Conservation (phyloP, 1,140 invertebrate genomes). For the Dreissena rostriformis region DNA sequence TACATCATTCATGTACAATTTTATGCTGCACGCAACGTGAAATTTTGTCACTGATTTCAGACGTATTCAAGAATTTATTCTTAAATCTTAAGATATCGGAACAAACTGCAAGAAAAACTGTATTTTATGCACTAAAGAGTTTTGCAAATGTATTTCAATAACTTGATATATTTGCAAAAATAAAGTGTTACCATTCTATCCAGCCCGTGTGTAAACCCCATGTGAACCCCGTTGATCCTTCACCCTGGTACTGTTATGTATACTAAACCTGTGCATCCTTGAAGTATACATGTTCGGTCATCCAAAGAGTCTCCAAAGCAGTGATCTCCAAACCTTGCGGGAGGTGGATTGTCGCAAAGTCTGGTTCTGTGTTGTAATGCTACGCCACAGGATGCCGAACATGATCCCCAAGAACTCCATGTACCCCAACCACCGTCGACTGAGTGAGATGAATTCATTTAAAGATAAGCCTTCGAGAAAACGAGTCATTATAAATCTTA, state of each 20-base stretch:
- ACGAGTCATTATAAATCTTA: too few relatives aligned
- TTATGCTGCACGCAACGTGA: too few relatives aligned
- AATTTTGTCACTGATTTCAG: too few relatives aligned
- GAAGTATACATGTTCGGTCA: not conserved
- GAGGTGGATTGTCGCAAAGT: conserved; percentile 3
- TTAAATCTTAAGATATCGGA: too few relatives aligned
- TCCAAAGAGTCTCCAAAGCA: conserved; percentile 12
- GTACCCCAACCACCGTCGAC: conserved; percentile 14
- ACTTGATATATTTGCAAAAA: not conserved
- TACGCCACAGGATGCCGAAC: conserved; percentile 12
- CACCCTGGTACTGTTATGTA: not conserved
- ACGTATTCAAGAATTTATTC: too few relatives aligned
- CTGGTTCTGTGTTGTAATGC: conserved; percentile 2
- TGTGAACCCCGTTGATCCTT: not conserved
- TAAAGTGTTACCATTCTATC: not conserved
- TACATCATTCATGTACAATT: too few relatives aligned
- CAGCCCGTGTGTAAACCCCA: not conserved
- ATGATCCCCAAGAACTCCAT: conserved; percentile 7
- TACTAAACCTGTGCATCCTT: not conserved
- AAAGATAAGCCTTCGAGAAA: too few relatives aligned
- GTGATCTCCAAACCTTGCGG: conserved; percentile 12
- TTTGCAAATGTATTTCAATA: not conserved
- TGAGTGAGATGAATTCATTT: not conserved
- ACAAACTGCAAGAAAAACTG: not conserved
- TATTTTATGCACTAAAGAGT: not conserved